Percentiles rank a stretch among this genome's conserved stretches.
phyloP scores from a whole-genome alignment of 2,113 vertebrate species.

The Lethenteron camtschaticum region DNA sequence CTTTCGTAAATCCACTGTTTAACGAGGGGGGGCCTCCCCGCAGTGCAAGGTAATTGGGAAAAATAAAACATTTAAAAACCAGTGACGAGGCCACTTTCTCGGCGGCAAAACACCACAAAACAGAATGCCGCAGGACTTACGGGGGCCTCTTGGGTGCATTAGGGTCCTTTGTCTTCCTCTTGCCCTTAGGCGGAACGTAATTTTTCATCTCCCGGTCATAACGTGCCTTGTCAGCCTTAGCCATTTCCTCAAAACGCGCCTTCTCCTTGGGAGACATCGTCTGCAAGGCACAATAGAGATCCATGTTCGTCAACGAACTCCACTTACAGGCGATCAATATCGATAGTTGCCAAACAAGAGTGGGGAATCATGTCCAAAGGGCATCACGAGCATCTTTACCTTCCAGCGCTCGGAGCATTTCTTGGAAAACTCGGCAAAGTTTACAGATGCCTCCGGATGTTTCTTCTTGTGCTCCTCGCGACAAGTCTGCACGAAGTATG shows the following conservation, averaged over 20 bases:
- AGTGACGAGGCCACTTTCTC: not conserved
- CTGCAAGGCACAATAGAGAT: slow-evolving; percentile 17
- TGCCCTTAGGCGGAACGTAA: slow-evolving; percentile 67
- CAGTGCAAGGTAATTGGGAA: not conserved
- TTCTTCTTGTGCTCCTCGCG: slow-evolving; percentile 64
- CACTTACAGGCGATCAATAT: too few relatives aligned
- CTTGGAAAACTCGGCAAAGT: slow-evolving; percentile 59
- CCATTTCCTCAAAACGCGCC: slow-evolving; percentile 85
- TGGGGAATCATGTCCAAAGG: too few relatives aligned
- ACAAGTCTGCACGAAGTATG: slow-evolving; percentile 61
- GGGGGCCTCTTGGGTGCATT: slow-evolving; percentile 95
- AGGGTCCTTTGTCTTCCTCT: slow-evolving; percentile 79
- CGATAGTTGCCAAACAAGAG: too few relatives aligned
- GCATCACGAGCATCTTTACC: slow-evolving; percentile 16
- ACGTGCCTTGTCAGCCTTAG: slow-evolving; percentile 69
- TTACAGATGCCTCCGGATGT: slow-evolving; percentile 49
- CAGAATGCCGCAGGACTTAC: slow-evolving; percentile 27
- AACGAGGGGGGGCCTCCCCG: not conserved
- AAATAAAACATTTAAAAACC: not conserved
- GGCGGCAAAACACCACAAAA: accelerated
- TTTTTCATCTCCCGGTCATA: slow-evolving; percentile 92
- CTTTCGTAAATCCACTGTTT: not conserved
- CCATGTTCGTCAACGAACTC: too few relatives aligned
- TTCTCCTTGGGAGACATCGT: slow-evolving; percentile 91
- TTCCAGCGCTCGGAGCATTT: slow-evolving; percentile 48